Evolutionary conservation across 2,113 vertebrate species (phyloP).

Genomic region (Xerus inauris): DNA sequence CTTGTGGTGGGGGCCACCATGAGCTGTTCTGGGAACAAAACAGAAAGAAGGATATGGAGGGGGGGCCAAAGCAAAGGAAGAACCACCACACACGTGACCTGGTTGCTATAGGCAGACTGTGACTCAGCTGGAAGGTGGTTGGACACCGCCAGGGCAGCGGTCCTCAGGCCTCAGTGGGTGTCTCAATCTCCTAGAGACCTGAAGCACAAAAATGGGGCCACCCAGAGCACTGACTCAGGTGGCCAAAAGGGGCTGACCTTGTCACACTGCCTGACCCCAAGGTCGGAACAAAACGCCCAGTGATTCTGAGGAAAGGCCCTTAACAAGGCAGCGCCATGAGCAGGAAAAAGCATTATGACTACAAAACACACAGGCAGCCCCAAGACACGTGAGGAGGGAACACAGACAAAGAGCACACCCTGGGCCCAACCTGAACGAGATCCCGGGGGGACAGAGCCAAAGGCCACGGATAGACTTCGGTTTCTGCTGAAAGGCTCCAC

Average conservation of each 20-base stretch:
- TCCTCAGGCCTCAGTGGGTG: no score
- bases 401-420: fast-evolving
- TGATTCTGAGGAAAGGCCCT: background rate
- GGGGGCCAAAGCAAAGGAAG: background rate
- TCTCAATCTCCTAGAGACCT: fast-evolving
- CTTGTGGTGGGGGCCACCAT: background rate
- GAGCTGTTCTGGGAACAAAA: background rate
- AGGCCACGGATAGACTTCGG: fast-evolving
- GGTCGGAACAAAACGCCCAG: background rate
- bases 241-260: no score
- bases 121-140: background rate
- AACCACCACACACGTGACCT: background rate
- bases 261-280: no score
- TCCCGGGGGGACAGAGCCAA: background rate
- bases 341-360: no score
- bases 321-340: fast-evolving
- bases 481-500: no score
- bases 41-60: background rate
- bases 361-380: no score
- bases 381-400: no score
- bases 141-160: background rate
- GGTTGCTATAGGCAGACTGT: no score
- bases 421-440: no score
- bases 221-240: no score
- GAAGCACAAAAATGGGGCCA: no score